Percentiles rank a stretch among this genome's conserved stretches.
phyloP scores from a whole-genome alignment of 2,888 invertebrate species.

The Drosophila fulvimacula region DNA sequence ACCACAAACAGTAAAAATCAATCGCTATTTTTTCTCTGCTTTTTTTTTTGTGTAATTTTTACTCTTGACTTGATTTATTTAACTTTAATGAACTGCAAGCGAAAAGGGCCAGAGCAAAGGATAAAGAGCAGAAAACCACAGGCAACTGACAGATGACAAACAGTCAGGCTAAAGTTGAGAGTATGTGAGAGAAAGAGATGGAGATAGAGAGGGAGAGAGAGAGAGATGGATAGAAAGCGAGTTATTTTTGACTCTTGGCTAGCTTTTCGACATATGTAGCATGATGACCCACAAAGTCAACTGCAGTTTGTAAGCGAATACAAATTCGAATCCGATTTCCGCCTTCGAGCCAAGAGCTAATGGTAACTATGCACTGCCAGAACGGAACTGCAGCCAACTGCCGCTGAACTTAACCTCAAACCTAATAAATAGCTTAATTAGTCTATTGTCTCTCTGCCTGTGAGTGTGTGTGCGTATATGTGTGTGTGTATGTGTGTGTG shows the following conservation, averaged over 20 bases:
- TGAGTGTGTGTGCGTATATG: constrained; percentile 6
- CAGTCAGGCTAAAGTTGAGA: constrained; percentile 55
- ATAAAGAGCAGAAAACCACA: constrained; percentile 34
- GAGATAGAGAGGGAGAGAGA: constrained; percentile 7
- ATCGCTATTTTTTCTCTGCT: constrained; percentile 16
- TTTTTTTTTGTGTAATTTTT: constrained; percentile 24
- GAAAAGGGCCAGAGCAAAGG: constrained; percentile 18
- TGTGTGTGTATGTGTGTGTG: constrained; percentile 18
- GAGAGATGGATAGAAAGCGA: constrained; percentile 8
- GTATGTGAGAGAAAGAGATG: neutral
- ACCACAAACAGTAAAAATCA: constrained; percentile 49
- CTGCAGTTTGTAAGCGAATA: constrained; percentile 19
- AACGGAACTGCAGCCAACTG: constrained; percentile 64
- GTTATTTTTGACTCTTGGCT: constrained; percentile 30
- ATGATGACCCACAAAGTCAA: constrained; percentile 44
- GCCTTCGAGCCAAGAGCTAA: constrained; percentile 10
- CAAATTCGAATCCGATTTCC: constrained; percentile 18
- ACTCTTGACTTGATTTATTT: constrained; percentile 69
- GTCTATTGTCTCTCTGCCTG: constrained; percentile 51
- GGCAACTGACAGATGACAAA: constrained; percentile 56
- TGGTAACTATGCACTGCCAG: neutral
- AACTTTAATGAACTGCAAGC: constrained; percentile 71
- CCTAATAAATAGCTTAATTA: constrained; percentile 80
- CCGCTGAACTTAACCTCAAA: constrained; percentile 75
- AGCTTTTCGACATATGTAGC: constrained; percentile 27